Percentiles rank a stretch among this genome's conserved stretches.
These are phyloP conservation scores for Oreocharis arfaki DNA, from an alignment of 2,113 vertebrate species.

Conservation along the genomic window DNA sequence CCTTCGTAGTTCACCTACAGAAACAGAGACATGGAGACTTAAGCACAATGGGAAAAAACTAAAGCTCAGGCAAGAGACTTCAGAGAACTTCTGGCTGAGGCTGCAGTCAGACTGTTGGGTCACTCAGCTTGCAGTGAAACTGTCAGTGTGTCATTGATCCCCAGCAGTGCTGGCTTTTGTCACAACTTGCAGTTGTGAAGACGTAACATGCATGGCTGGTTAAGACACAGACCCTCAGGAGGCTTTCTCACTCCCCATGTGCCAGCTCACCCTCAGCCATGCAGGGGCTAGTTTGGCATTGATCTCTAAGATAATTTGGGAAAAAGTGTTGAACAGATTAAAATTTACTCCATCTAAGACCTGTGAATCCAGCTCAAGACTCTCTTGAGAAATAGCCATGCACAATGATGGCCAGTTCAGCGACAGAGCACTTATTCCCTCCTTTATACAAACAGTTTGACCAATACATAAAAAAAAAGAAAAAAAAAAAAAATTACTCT, in stretches of 20 bases:
- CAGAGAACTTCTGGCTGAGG: background rate
- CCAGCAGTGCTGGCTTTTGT: background rate
- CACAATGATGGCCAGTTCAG: background rate
- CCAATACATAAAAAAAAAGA: background rate
- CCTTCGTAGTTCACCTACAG: background rate
- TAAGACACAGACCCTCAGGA: background rate
- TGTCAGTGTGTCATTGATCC: accelerated
- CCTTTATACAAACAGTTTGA: background rate
- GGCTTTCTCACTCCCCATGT: background rate
- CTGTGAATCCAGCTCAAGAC: background rate
- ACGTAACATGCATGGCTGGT: background rate
- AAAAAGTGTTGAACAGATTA: background rate
- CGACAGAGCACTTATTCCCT: background rate
- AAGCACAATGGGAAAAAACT: background rate
- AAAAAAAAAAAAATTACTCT: no score
- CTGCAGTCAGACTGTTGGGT: background rate
- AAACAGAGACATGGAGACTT: background rate
- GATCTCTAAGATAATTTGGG: background rate
- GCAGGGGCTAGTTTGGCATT: background rate
- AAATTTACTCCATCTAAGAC: background rate
- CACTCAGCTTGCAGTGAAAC: background rate
- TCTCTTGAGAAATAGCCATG: background rate
- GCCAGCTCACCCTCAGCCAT: background rate
- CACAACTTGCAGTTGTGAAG: background rate
- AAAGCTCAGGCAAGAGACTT: background rate